Evolutionary conservation across 2,113 vertebrate genomes (phyloP), one percentile per base, ranked within the genome.

Genomic region (Ophiodon elongatus): DNA sequence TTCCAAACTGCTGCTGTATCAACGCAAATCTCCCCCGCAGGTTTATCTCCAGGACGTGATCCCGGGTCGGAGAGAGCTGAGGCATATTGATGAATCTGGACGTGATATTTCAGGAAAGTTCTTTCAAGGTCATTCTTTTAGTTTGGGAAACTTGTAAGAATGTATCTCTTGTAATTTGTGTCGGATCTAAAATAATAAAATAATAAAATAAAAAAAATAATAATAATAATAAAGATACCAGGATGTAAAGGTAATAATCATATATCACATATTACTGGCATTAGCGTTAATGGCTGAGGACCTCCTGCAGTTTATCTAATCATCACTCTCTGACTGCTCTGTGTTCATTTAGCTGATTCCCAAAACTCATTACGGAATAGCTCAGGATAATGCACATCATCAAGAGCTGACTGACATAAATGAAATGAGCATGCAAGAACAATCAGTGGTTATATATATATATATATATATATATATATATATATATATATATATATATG

Each of bases 21-120:
- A 65, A 50, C 73, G 81, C 72, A 85, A 84, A 84, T 82, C 66
- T 86, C 79, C 56, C 29, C 43, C 2, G 6, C 8, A 8, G 60
- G 70, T 88, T 87, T 77, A 79, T 76, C 83, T 67, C 63, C 14
- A 23, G 74, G 80, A 74, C 45, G 29, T 84, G 64, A 80, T 85
- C 72, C 82, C 6, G 23, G 62, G 71, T 39, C 5, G 19, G 77
- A 76, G 25, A 23, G 21, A 76, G 68, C 52, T 15, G 9, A 33
- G 45, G 76, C 78, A 80, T 88, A 83, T 71, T 77, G 87, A 88
- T 82, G 35, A 77, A 82, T 73, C 52, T 33, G 33, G 27, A 23
- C 17, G 33, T 39, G 43, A 70, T 57, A 54, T 74, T 84, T 71
- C 62, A 79, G 25, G 6, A 72, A 73, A 39, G 31, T 73, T 85